Percentiles rank a stretch among this genome's conserved stretches.
phyloP scores from a whole-genome alignment of 2,113 vertebrate species.

The Thalassoma bifasciatum region DNA sequence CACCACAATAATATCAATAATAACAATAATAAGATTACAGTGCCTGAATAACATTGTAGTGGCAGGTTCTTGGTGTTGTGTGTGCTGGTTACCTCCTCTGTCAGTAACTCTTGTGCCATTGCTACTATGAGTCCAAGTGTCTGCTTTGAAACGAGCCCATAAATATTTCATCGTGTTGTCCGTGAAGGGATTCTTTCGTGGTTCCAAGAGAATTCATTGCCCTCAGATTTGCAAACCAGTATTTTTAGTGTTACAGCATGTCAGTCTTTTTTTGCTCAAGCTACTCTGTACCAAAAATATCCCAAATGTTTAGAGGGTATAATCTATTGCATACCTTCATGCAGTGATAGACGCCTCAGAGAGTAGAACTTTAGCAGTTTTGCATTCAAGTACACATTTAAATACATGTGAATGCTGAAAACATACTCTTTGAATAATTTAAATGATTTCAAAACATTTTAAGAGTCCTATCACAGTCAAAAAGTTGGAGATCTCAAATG shows the following conservation, averaged over 20 bases:
- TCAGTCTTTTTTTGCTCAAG: too few species aligned
- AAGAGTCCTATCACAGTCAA: background rate
- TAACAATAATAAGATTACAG: background rate
- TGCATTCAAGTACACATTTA: background rate
- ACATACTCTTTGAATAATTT: background rate
- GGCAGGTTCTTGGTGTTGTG: background rate
- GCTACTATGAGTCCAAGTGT: background rate
- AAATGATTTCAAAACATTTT: background rate
- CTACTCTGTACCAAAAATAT: too few species aligned
- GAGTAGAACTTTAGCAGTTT: background rate
- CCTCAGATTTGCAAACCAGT: background rate
- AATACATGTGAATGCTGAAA: background rate
- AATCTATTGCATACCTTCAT: background rate
- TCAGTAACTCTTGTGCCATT: background rate
- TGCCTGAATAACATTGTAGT: background rate
- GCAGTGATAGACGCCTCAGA: background rate
- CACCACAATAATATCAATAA: background rate
- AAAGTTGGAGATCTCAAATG: background rate
- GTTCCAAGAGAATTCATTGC: too few species aligned
- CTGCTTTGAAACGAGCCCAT: background rate
- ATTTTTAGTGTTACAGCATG: background rate
- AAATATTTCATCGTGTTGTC: too few species aligned
- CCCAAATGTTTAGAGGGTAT: background rate
- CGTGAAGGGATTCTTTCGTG: too few species aligned
- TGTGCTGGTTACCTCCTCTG: background rate